phyloP scores from a whole-genome alignment of 2,888 invertebrate species.

The Cephus rjabovi region DNA sequence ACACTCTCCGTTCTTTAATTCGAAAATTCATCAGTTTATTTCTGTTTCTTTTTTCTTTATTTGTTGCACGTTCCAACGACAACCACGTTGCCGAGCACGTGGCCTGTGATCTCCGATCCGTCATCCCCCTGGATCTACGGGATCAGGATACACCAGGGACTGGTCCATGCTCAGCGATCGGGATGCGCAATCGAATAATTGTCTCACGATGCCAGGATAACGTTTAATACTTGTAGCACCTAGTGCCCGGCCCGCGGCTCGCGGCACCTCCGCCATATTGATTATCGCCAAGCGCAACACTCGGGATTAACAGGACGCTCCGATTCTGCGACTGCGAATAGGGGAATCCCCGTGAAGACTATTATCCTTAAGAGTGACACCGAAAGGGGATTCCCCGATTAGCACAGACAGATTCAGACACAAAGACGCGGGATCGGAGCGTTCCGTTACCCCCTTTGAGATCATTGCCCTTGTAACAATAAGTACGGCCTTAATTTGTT shows the following conservation, averaged over 20 bases:
- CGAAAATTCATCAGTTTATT: neutral
- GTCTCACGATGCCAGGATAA: conserved; percentile 43
- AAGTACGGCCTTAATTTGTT: conserved; percentile 40
- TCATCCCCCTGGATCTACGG: no score
- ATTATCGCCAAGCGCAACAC: neutral
- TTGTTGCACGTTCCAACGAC: neutral
- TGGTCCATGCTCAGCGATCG: conserved; percentile 27
- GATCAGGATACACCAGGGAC: no score
- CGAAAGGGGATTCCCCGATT: no score
- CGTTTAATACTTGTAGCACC: conserved; percentile 58
- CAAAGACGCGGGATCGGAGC: neutral
- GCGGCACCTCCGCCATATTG: conserved; percentile 20
- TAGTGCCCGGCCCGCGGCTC: conserved; percentile 51
- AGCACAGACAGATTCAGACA: neutral
- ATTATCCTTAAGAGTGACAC: no score
- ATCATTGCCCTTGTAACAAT: conserved; percentile 20
- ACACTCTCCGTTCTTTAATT: neutral
- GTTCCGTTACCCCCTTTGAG: neutral
- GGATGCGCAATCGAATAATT: conserved; percentile 38
- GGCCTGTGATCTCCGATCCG: no score
- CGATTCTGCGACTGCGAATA: no score
- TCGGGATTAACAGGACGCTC: neutral
- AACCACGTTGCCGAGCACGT: neutral
- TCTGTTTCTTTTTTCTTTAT: no score
- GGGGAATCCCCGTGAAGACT: no score